A percentile compares a stretch with the other conserved stretches of the same genome.
Evolutionary conservation across 2,888 invertebrate species (phyloP).

Genomic region (Tachina fera): DNA sequence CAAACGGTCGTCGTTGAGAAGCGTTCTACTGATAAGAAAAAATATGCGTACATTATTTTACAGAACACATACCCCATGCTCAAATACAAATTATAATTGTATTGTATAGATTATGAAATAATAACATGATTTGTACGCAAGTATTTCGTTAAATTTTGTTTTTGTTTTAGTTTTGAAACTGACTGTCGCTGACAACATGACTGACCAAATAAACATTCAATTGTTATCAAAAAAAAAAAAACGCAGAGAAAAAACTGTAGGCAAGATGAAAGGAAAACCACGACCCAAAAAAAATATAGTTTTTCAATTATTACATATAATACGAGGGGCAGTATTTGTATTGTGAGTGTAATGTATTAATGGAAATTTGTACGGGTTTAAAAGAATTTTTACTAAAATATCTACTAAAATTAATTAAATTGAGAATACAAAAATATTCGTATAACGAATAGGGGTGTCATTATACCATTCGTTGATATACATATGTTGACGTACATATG

Average conservation of each 20-base stretch:
- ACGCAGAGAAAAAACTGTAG: constrained; percentile 15
- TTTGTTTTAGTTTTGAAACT: not conserved
- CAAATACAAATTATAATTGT: constrained; percentile 2
- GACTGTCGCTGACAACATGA: constrained; percentile 49
- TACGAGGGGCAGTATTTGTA: not conserved
- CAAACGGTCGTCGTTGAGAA: constrained; percentile 43
- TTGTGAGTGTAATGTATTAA: not conserved
- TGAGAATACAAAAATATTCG: too few species aligned
- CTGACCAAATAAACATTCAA: constrained; percentile 54
- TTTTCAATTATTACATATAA: constrained; percentile 17
- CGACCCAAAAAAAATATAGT: constrained; percentile 31
- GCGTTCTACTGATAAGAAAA: constrained; percentile 33
- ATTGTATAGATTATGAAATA: not conserved
- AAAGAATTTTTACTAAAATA: too few species aligned
- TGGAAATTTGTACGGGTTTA: not conserved
- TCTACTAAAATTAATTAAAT: too few species aligned
- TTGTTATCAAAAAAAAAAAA: constrained; percentile 29
- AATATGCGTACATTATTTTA: constrained; percentile 32
- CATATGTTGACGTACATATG: too few species aligned
- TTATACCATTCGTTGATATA: too few species aligned
- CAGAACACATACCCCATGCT: not conserved
- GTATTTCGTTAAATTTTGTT: constrained; percentile 13
- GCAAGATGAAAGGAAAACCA: constrained; percentile 52
- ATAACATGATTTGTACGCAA: not conserved
- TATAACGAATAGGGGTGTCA: too few species aligned